Evolutionary conservation across 2,888 invertebrate genomes (phyloP), one percentile per base, ranked within the genome.

Genomic region (Pachliopta kotzebuea): DNA sequence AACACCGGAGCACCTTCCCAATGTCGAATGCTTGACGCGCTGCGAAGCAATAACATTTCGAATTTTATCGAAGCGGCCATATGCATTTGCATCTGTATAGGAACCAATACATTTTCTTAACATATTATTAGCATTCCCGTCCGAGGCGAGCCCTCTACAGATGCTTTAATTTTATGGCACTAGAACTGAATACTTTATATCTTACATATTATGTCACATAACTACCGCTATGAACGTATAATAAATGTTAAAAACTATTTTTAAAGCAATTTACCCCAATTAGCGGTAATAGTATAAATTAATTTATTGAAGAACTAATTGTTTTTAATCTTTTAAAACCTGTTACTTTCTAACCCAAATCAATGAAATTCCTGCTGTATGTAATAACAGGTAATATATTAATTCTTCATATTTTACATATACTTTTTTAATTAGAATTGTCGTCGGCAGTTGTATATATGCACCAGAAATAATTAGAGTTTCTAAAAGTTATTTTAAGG

Each of bases 11-110:
- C 79, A 77, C 55, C 52, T 23, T n/a, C 62, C 78, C 78, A 77
- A 85, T 80, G 86, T 83, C 82, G 82, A 81, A 83, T 77, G 79
- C 83, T 85, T 88, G 86, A 87, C 84, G 86, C 85, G 84, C 83
- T 81, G 80, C 83, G 80, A 80, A 82, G 82, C 85, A 80, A 88
- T 90, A 90, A 88, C 81, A 71, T 88, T 83, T 83, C 74, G 77
- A 83, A 81, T 85, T 90, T 90, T 90, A 90, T 89, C 80, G 85
- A 71, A 83, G 77, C 77, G 77, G 81, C 84, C 82, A 80, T 81
- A 78, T 74, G 70, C 82, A 89, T 90, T 90, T 88, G 86, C 88
- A 89, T 89, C 80, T 87, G 78, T 85, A 86, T 88, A 81, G 83
- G 77, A 77, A 71, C 78, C 82, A 85, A 85, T 88, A 85, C 83